phyloP scores from a whole-genome alignment of 2,797 vertebrate species.

The Caiman crocodilus region DNA sequence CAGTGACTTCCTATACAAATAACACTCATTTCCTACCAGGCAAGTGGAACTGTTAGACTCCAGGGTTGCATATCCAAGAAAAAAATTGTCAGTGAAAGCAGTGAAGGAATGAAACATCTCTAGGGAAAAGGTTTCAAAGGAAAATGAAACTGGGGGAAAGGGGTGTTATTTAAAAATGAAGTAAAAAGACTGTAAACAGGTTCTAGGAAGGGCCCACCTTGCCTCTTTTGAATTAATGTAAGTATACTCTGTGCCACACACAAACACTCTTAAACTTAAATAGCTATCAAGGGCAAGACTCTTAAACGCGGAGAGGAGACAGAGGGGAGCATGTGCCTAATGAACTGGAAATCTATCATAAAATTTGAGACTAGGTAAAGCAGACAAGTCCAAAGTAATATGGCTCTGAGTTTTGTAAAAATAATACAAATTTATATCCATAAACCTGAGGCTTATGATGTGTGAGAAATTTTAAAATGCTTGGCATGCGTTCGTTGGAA shows the following conservation, averaged over 20 bases:
- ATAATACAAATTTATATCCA: background rate
- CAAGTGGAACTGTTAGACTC: background rate
- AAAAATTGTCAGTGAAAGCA: conserved; percentile 5
- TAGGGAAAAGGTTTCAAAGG: background rate
- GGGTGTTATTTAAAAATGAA: background rate
- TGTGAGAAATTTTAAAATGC: conserved; percentile 13
- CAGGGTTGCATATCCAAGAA: background rate
- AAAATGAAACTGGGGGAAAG: background rate
- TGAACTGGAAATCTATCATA: conserved; percentile 7
- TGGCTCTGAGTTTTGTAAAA: background rate
- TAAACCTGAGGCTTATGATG: background rate
- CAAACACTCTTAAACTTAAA: background rate
- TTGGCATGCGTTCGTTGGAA: background rate
- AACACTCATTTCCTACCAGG: conserved; percentile 26
- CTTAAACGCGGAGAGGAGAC: background rate
- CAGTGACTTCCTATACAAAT: background rate
- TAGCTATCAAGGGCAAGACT: background rate
- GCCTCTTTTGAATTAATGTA: background rate
- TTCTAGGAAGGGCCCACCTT: background rate
- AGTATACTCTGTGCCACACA: background rate
- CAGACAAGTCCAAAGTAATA: background rate
- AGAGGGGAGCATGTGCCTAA: background rate
- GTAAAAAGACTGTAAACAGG: background rate
- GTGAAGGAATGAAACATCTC: background rate
- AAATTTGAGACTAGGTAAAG: background rate